Conservation (phyloP, 1,140 invertebrate species). For the Chlorops oryzae region DNA sequence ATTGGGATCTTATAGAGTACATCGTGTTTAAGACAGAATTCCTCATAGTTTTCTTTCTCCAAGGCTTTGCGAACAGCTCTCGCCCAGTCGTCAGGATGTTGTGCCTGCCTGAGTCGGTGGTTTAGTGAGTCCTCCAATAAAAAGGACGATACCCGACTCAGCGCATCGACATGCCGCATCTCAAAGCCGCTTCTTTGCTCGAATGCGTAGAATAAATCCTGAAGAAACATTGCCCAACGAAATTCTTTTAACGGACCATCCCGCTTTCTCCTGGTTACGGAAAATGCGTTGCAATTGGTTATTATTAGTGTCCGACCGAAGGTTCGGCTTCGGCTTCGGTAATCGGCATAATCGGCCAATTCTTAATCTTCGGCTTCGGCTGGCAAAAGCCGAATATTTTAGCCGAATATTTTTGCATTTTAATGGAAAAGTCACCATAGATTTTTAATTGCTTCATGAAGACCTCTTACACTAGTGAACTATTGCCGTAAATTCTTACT, state of each 20-base stretch:
- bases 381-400: too few species aligned
- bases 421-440: too few species aligned
- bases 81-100: constrained; percentile 4
- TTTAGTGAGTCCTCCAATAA: neutral
- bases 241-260: constrained; percentile 15
- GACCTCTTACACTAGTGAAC: too few species aligned
- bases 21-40: neutral
- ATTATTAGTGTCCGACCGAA: too few species aligned
- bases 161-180: constrained; percentile 18
- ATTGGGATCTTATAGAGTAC: neutral
- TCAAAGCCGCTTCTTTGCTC: neutral
- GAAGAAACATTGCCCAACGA: constrained; percentile 14
- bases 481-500: too few species aligned
- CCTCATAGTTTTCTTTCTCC: neutral
- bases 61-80: neutral
- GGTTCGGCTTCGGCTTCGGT: too few species aligned
- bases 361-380: too few species aligned
- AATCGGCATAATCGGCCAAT: too few species aligned
- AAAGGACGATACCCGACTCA: constrained; percentile 10
- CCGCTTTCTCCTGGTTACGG: constrained; percentile 10
- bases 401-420: too few species aligned
- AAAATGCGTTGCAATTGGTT: constrained; percentile 16
- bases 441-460: too few species aligned
- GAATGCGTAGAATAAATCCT: constrained; percentile 5
- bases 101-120: too few species aligned